Conservation (phyloP, 2,113 vertebrate genomes). For the Halcyon malimbica region DNA sequence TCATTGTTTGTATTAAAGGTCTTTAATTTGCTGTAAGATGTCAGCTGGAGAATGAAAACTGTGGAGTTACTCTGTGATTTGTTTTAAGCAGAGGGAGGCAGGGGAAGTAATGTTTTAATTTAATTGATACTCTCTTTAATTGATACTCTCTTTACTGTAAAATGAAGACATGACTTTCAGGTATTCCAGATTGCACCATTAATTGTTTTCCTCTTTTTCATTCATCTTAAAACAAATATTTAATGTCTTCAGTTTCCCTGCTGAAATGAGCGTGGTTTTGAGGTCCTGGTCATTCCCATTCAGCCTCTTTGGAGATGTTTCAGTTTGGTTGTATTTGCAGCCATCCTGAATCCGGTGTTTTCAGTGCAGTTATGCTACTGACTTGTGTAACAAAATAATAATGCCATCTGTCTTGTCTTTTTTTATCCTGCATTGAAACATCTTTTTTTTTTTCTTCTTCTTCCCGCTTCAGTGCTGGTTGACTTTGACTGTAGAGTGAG, state of each 20-base stretch:
- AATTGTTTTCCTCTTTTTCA: neutral
- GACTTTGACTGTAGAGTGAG: neutral
- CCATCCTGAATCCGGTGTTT: neutral
- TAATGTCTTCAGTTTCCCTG: neutral
- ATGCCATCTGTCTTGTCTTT: constrained; percentile 44
- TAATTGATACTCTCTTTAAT: neutral
- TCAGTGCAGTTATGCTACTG: neutral
- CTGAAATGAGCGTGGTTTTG: neutral
- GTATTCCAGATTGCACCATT: neutral
- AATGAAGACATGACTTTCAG: constrained; percentile 9
- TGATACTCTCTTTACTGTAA: neutral
- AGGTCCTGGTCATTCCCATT: neutral
- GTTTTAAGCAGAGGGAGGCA: neutral
- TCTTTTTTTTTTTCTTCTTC: too few species aligned
- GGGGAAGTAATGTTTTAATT: constrained; percentile 2
- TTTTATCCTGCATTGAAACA: neutral
- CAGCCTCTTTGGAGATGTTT: neutral
- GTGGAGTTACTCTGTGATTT: neutral
- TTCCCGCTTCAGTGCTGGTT: neutral
- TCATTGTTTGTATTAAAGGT: constrained; percentile 36
- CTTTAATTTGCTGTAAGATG: constrained; percentile 48
- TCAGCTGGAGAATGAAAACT: constrained; percentile 22
- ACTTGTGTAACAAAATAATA: constrained; percentile 37
- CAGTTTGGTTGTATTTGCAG: constrained; percentile 1
- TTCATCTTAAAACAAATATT: neutral